A percentile compares a stretch with the other conserved stretches of the same genome.
These are phyloP conservation scores for Halocaridina rubra DNA, from an alignment of 2,888 invertebrate genomes.

Conservation along the genomic window DNA sequence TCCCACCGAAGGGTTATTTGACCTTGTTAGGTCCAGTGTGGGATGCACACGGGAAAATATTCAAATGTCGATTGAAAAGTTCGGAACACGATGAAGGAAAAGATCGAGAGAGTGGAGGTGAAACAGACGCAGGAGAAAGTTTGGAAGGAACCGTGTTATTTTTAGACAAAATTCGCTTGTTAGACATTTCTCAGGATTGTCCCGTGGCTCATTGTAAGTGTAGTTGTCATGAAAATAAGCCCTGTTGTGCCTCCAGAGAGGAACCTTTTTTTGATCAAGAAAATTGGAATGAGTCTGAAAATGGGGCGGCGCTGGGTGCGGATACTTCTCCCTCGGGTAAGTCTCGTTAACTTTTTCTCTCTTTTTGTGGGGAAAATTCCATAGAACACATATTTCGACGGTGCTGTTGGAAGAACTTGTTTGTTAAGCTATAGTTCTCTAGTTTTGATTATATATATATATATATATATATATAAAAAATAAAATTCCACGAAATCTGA, in stretches of 20 bases:
- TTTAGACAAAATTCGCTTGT: slow-evolving; percentile 36
- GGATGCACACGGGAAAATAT: slow-evolving; percentile 44
- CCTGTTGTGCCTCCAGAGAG: not conserved
- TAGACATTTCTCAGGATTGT: slow-evolving; percentile 16
- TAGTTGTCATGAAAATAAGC: slow-evolving; percentile 34
- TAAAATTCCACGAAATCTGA: too few relatives aligned
- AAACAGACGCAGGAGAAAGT: not conserved
- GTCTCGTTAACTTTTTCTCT: not conserved
- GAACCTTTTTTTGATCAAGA: slow-evolving; percentile 21
- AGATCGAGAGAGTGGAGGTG: too few relatives aligned
- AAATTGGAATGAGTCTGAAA: slow-evolving; percentile 24
- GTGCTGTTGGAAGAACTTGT: not conserved
- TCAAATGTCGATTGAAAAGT: slow-evolving; percentile 30
- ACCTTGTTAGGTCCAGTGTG: slow-evolving; percentile 40
- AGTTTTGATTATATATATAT: too few relatives aligned
- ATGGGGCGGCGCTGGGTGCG: not conserved
- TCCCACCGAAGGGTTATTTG: slow-evolving; percentile 37
- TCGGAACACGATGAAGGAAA: not conserved
- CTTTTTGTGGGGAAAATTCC: not conserved
- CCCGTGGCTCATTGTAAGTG: slow-evolving; percentile 27
- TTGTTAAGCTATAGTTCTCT: too few relatives aligned
- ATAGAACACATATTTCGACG: not conserved
- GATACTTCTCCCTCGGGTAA: slow-evolving; percentile 22
- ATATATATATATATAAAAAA: too few relatives aligned
- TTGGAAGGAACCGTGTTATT: slow-evolving; percentile 47